Percentiles rank a stretch among this genome's conserved stretches.
Evolutionary conservation across 2,113 vertebrate genomes (phyloP).

Genomic region (Callipepla squamata): DNA sequence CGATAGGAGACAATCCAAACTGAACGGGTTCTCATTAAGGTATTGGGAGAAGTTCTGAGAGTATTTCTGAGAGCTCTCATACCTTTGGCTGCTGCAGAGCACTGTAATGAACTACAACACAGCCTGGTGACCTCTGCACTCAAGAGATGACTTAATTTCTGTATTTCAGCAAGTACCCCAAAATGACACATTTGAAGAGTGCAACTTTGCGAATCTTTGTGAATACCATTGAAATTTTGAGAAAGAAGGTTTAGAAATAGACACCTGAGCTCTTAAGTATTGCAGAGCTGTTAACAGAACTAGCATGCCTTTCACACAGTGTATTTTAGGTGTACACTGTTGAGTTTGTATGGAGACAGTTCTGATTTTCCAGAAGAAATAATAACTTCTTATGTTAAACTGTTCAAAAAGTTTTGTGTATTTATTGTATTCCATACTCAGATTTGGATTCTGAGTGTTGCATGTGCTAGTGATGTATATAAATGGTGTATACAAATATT

Average conservation of each 20-base stretch:
- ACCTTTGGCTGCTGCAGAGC: background rate
- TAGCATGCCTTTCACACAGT: background rate
- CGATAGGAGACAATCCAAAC: background rate
- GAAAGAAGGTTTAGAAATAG: background rate
- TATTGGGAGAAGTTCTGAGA: background rate
- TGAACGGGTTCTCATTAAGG: background rate
- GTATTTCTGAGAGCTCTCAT: background rate
- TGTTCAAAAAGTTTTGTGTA: background rate
- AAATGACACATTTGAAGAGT: background rate
- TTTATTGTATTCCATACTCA: background rate
- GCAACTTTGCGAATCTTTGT: background rate
- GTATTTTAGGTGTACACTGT: background rate
- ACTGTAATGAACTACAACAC: rapidly evolving
- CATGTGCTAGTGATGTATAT: background rate
- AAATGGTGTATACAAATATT: background rate
- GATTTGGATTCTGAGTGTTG: background rate
- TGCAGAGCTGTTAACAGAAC: background rate
- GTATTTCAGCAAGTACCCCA: background rate
- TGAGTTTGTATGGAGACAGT: background rate
- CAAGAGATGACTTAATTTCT: background rate
- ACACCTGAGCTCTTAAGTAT: background rate
- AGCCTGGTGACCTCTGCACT: background rate
- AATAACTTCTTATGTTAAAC: background rate
- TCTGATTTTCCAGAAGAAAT: background rate
- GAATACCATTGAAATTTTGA: background rate